Percentiles rank a stretch among this genome's conserved stretches.
Evolutionary conservation across 2,888 invertebrate species (phyloP).

Genomic region (Anthophora plumipes): DNA sequence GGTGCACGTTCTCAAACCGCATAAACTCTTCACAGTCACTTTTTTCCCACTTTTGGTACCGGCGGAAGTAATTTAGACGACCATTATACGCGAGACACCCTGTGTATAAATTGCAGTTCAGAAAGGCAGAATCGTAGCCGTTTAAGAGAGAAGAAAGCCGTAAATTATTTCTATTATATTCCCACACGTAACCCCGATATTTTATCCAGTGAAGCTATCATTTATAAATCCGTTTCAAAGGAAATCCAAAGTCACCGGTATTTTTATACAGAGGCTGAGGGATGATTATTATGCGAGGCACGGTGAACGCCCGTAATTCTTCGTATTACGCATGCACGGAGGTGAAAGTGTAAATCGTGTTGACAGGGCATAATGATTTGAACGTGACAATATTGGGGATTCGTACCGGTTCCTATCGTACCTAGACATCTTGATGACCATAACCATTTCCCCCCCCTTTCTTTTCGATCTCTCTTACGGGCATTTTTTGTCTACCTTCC

Average conservation of each 20-base stretch:
- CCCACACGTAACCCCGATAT: slow-evolving; percentile 33
- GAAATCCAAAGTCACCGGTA: slow-evolving; percentile 41
- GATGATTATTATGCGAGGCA: slow-evolving; percentile 65
- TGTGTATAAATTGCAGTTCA: no score
- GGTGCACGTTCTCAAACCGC: no score
- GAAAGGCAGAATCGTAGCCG: background rate
- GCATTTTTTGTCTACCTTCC: background rate
- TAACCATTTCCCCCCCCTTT: no score
- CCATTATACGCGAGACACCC: no score
- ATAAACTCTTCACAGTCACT: no score
- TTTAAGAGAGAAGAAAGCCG: background rate
- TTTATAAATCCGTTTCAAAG: slow-evolving; percentile 55
- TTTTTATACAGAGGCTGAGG: slow-evolving; percentile 16
- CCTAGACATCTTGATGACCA: slow-evolving; percentile 29
- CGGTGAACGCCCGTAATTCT: slow-evolving; percentile 66
- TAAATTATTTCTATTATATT: slow-evolving; percentile 41
- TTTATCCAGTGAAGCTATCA: slow-evolving; percentile 37
- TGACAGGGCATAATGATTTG: slow-evolving; percentile 71
- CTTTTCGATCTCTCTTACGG: background rate
- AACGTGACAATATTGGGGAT: slow-evolving; percentile 71
- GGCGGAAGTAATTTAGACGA: no score
- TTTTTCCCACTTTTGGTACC: no score
- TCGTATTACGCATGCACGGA: slow-evolving; percentile 65
- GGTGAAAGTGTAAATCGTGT: slow-evolving; percentile 70
- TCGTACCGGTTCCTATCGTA: slow-evolving; percentile 53